These are phyloP conservation scores for Trogon melanurus DNA, from an alignment of 2,113 vertebrate genomes.

Conservation along the genomic window DNA sequence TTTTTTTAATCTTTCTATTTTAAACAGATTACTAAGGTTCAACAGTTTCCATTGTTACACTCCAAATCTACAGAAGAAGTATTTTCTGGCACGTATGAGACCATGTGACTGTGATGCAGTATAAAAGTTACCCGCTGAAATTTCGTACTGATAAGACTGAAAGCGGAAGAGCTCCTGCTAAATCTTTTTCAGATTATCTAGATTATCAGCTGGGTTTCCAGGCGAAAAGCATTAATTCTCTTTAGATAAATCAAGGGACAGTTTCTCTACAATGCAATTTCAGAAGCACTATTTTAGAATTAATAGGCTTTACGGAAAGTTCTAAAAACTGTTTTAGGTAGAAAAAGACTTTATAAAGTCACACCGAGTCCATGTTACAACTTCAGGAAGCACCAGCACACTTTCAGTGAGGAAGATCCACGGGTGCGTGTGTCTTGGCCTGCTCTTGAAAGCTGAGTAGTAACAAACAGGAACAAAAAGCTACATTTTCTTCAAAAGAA, in stretches of 20 bases:
- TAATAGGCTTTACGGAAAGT: neutral
- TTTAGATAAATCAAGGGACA: neutral
- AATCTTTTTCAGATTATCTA: slow-evolving; percentile 27
- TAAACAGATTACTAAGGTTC: slow-evolving; percentile 39
- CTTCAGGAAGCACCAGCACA: neutral
- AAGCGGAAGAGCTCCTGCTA: neutral
- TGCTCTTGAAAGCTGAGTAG: neutral
- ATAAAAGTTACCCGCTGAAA: slow-evolving; percentile 42
- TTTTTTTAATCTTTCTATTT: slow-evolving; percentile 57
- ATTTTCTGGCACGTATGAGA: slow-evolving; percentile 64
- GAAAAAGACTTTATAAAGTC: neutral
- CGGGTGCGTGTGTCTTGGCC: neutral
- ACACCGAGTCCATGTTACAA: neutral
- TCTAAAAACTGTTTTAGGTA: neutral
- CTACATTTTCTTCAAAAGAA: neutral
- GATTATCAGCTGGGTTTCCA: slow-evolving; percentile 23
- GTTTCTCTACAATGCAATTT: neutral
- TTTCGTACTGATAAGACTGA: slow-evolving; percentile 41
- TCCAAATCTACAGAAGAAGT: neutral
- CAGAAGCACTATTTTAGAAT: neutral
- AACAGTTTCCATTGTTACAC: slow-evolving; percentile 2
- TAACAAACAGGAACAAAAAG: slow-evolving; percentile 16
- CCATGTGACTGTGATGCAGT: slow-evolving; percentile 75
- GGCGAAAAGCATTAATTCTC: neutral
- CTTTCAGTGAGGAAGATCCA: neutral